Evolutionary conservation across 2,888 invertebrate species (phyloP).

Genomic region (Anaspis maculata): DNA sequence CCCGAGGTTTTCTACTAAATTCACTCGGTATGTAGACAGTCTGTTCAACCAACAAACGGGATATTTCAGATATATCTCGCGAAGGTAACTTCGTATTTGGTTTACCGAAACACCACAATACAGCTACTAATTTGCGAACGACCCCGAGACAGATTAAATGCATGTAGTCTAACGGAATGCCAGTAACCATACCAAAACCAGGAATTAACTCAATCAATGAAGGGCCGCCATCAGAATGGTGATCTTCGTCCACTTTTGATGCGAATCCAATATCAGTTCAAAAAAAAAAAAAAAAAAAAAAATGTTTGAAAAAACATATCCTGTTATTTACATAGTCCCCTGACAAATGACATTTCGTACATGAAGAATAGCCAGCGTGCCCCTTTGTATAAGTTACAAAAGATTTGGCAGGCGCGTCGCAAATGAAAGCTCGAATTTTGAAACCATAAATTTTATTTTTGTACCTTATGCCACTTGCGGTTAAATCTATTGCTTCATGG

Average conservation of each 20-base stretch:
- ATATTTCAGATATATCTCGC: not conserved
- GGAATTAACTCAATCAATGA: not conserved
- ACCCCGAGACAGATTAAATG: not conserved
- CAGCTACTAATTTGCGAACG: not conserved
- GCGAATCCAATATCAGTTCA: not conserved
- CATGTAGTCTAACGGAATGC: too few species aligned
- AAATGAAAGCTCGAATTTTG: slow-evolving; percentile 4
- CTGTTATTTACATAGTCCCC: slow-evolving; percentile 5
- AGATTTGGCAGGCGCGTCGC: slow-evolving; percentile 8
- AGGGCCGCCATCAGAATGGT: not conserved
- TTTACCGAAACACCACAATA: not conserved
- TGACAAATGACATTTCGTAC: slow-evolving; percentile 7
- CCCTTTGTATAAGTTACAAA: slow-evolving; percentile 4
- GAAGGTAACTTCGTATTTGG: not conserved
- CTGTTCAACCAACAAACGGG: not conserved
- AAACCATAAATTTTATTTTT: not conserved
- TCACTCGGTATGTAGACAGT: not conserved
- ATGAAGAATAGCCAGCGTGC: slow-evolving; percentile 8
- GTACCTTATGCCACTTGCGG: slow-evolving; percentile 1
- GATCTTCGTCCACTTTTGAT: not conserved
- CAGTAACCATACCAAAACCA: not conserved
- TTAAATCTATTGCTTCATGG: slow-evolving; percentile 2
- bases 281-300: too few species aligned
- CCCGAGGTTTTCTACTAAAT: not conserved
- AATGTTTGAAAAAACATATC: slow-evolving; percentile 11